A percentile compares a stretch with the other conserved stretches of the same genome.
Conservation (phyloP, 2,113 vertebrate species). For the Grallaria varia region DNA sequence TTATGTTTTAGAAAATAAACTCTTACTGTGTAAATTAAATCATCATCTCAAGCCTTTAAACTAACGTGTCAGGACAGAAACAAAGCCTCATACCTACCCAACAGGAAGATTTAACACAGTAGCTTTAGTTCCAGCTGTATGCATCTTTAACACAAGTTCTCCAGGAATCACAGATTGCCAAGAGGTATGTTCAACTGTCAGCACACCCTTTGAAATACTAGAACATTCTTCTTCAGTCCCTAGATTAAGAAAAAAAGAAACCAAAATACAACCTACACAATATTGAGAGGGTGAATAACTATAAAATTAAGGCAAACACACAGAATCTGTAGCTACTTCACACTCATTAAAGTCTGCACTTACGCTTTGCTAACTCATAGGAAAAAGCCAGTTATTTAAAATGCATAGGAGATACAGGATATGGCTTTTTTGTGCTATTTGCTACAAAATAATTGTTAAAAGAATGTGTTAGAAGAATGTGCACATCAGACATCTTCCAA, state of each 20-base stretch:
- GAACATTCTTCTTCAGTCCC: conserved; percentile 48
- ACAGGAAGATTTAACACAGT: conserved; percentile 78
- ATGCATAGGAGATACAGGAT: neutral
- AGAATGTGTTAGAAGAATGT: neutral
- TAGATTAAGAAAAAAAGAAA: neutral
- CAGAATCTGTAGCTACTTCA: neutral
- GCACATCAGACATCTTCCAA: neutral
- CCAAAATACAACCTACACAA: neutral
- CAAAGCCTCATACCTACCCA: conserved; percentile 77
- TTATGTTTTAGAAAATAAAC: neutral
- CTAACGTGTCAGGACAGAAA: neutral
- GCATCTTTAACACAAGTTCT: conserved; percentile 77
- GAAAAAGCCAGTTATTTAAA: neutral
- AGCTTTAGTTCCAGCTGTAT: conserved; percentile 84
- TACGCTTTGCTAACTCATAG: neutral
- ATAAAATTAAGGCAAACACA: neutral
- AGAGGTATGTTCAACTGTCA: conserved; percentile 73
- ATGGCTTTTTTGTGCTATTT: neutral
- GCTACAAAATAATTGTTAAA: neutral
- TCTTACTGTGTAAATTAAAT: neutral
- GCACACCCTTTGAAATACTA: conserved; percentile 62
- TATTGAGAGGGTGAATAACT: neutral
- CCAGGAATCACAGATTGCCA: conserved; percentile 79
- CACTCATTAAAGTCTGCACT: neutral
- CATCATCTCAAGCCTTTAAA: neutral